A percentile compares a stretch with the other conserved stretches of the same genome.
phyloP scores from a whole-genome alignment of 2,888 invertebrate genomes.

The Sicus ferrugineus region DNA sequence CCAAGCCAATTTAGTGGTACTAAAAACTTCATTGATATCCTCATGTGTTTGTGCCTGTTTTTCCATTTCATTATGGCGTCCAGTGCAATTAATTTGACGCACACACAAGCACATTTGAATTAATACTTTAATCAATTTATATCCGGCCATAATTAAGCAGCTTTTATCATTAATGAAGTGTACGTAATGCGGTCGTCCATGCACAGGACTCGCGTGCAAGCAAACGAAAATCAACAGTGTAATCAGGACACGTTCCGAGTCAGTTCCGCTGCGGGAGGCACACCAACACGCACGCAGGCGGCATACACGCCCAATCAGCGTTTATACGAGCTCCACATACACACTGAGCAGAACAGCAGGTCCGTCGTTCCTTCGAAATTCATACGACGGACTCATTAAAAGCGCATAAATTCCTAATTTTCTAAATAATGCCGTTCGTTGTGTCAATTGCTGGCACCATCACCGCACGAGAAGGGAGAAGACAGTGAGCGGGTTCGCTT shows the following conservation, averaged over 20 bases:
- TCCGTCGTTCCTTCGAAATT: too few species aligned
- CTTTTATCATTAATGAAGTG: conserved; percentile 38
- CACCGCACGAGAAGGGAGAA: too few species aligned
- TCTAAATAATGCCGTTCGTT: too few species aligned
- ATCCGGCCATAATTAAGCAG: conserved; percentile 42
- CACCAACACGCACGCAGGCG: conserved; percentile 10
- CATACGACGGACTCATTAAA: too few species aligned
- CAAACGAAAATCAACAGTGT: conserved; percentile 27
- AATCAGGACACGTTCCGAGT: conserved; percentile 33
- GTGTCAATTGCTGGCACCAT: too few species aligned
- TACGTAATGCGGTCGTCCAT: conserved; percentile 3
- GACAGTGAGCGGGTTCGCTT: too few species aligned
- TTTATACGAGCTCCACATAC: too few species aligned
- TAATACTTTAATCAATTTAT: conserved; percentile 43
- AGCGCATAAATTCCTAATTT: too few species aligned
- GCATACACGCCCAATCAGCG: too few species aligned
- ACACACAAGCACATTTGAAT: conserved; percentile 24
- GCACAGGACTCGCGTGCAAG: conserved; percentile 16
- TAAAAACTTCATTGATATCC: too few species aligned
- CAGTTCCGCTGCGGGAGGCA: conserved; percentile 25
- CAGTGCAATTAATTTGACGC: conserved; percentile 15
- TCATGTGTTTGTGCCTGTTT: too few species aligned
- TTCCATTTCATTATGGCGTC: neutral
- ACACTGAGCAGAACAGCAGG: conserved; percentile 9
- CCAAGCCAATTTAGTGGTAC: too few species aligned